A percentile compares a stretch with the other conserved stretches of the same genome.
These are phyloP conservation scores for Atta cephalotes DNA, from an alignment of 1,140 invertebrate genomes.

Conservation along the genomic window DNA sequence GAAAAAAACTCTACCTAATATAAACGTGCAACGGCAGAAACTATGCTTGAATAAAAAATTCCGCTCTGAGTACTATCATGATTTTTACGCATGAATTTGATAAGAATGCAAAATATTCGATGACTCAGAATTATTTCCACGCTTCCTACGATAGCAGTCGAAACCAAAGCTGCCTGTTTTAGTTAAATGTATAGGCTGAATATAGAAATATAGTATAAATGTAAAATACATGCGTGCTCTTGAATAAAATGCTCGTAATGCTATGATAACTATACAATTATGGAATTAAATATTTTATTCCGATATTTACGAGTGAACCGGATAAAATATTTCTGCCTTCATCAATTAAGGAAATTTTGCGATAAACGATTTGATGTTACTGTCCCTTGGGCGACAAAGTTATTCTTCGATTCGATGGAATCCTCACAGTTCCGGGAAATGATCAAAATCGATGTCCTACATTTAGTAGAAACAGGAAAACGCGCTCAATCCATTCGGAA, in stretches of 20 bases:
- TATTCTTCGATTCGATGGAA: conserved; percentile 20
- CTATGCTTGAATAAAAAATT: conserved; percentile 12
- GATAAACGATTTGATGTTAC: not conserved
- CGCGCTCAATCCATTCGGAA: conserved; percentile 26
- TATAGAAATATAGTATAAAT: not conserved
- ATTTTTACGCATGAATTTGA: not conserved
- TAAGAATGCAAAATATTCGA: not conserved
- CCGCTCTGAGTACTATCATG: not conserved
- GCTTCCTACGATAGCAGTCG: not conserved
- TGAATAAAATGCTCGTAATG: not conserved
- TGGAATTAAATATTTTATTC: not conserved
- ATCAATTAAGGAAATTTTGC: not conserved
- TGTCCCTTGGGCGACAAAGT: conserved; percentile 1
- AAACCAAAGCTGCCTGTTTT: not conserved
- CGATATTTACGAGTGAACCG: not conserved
- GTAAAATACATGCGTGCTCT: not conserved
- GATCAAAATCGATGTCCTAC: conserved; percentile 62
- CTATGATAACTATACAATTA: not conserved
- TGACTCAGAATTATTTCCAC: not conserved
- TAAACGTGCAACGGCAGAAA: not conserved
- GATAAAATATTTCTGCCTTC: conserved; percentile 8
- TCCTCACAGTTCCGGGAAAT: conserved; percentile 32
- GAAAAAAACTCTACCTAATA: not conserved
- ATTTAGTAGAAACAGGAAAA: conserved; percentile 53
- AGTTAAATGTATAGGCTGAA: not conserved